Base-by-base conservation (phyloP, 2,113 vertebrate species). In the Carettochelys insculpta region DNA sequence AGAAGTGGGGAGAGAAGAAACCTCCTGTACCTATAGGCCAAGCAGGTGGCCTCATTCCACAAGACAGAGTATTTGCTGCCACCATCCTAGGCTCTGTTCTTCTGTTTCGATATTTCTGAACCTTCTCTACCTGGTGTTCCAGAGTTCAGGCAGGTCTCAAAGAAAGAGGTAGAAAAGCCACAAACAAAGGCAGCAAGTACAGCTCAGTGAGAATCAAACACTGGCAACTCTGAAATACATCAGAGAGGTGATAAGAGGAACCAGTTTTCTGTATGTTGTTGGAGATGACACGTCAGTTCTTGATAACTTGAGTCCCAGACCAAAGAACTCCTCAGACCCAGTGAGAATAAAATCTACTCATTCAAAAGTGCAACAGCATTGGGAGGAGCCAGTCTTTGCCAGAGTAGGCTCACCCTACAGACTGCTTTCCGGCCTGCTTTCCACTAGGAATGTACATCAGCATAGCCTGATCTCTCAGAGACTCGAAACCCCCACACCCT, bases 291-390 rank as follows among this genome's bases (percentile, higher is more conserved):
- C 27, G 25, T 43, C 41, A 27, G 41, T 73, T 73, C 68, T 14
- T 45, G 41, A 8, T 75, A 43, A 25, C 11, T 43, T 11, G 43
- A 43, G 38, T 43, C 20, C 41, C 71, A 45, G 4, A 43, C 24
- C 71, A 75, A 75, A 9, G 13, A 8, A 1, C 13, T 54, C 4
- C 27, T 16, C n/a, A 22, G 56, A 56, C 34, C 0, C 0, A 0
- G 11, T 14, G 45, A 85, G 68, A 11, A 1, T 31, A 61, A 6
- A 47, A 41, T 29, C 14, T 31, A 38, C 0, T 0, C 82, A 84
- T 27, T 90, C 71, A 88, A 89, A 3, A 50, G 75, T 80, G 89
- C 79, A n/a, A 11, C 14, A 77, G 6, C 11, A n/a, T 19, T n/a
- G 58, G 14, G 31, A 34, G 61, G 34, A n/a, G 16, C 34, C 19